Percentiles rank a stretch among this genome's conserved stretches.
Evolutionary conservation across 1,140 invertebrate species (phyloP).

Genomic region (Heterodera schachtii): DNA sequence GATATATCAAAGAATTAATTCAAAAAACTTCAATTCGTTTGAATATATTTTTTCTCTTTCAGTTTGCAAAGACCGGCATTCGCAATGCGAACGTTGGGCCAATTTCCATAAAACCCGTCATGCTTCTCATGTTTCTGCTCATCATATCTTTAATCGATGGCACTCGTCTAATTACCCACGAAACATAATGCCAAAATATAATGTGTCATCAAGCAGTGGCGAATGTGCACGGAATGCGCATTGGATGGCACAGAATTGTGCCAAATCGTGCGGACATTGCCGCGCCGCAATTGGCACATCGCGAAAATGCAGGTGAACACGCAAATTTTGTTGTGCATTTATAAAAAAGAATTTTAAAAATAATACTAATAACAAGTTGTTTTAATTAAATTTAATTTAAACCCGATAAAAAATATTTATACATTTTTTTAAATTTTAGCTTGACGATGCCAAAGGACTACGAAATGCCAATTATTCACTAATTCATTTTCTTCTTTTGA

Average conservation of each 20-base stretch:
- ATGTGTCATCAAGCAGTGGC: neutral
- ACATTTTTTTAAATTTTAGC: too few species aligned
- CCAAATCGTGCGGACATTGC: neutral
- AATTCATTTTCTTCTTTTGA: too few species aligned
- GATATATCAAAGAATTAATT: too few species aligned
- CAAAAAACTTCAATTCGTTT: too few species aligned
- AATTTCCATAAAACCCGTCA: neutral
- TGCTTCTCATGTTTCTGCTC: neutral
- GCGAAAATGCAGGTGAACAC: neutral
- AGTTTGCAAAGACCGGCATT: neutral
- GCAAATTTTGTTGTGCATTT: too few species aligned
- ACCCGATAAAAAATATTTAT: too few species aligned
- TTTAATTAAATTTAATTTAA: too few species aligned
- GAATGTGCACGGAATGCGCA: neutral
- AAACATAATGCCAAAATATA: neutral
- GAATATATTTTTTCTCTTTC: too few species aligned
- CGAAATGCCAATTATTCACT: too few species aligned
- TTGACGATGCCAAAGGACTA: too few species aligned
- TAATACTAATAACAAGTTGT: too few species aligned
- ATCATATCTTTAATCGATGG: neutral
- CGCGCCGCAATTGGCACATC: neutral
- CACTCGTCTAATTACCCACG: neutral
- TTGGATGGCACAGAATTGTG: neutral
- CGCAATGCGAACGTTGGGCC: neutral
- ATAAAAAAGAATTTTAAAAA: too few species aligned